These are phyloP conservation scores for Leptinotarsa peninsularis DNA, from an alignment of 2,888 invertebrate genomes.

Conservation along the genomic window DNA sequence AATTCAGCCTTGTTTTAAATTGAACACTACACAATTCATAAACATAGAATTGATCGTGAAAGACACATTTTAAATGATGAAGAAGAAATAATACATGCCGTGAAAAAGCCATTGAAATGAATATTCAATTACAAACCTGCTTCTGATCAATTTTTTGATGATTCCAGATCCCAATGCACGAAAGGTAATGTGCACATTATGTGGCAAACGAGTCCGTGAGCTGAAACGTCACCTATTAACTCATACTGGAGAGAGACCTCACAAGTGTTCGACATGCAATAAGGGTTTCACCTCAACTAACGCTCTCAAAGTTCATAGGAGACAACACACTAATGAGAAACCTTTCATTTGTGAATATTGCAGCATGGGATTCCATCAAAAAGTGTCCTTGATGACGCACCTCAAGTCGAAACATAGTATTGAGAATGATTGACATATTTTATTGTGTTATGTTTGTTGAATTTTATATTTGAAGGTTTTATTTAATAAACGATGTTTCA, in stretches of 20 bases:
- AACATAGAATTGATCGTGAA: no score
- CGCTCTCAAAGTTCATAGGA: conserved; percentile 56
- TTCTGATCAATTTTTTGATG: neutral
- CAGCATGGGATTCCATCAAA: conserved; percentile 56
- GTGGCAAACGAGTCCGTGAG: conserved; percentile 57
- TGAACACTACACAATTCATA: no score
- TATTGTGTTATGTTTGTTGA: conserved; percentile 15
- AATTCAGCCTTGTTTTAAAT: no score
- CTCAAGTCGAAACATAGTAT: conserved; percentile 52
- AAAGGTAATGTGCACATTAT: conserved; percentile 55
- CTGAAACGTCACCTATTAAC: conserved; percentile 55
- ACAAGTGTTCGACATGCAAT: conserved; percentile 52
- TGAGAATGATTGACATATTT: conserved; percentile 28
- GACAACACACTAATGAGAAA: conserved; percentile 59
- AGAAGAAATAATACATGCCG: no score
- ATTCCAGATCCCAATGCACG: conserved; percentile 56
- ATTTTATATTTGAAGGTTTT: conserved; percentile 11
- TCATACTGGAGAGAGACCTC: conserved; percentile 58
- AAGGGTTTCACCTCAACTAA: conserved; percentile 57
- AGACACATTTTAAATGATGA: no score
- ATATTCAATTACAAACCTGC: neutral
- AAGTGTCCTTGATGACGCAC: conserved; percentile 56
- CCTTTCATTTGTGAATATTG: conserved; percentile 57
- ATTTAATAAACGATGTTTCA: conserved; percentile 2
- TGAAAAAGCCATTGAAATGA: no score